Base-by-base conservation (phyloP, 2,797 vertebrate genomes). In the Hydrolagus colliei region DNA sequence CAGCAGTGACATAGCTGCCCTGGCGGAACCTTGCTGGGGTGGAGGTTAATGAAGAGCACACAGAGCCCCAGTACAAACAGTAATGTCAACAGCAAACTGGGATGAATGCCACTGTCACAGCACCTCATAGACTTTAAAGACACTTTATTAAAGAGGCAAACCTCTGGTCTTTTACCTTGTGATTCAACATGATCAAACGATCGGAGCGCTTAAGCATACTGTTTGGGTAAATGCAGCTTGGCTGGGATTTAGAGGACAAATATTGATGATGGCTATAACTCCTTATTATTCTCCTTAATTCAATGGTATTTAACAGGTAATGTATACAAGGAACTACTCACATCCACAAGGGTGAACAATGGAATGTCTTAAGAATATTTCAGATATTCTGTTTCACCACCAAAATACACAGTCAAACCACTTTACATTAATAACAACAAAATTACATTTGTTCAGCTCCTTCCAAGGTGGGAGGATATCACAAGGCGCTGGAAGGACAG, bases 61-160 rank as follows among this genome's bases (percentile, higher is more conserved):
- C 79, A 52, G 27, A 71, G 32, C n/a, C 65, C 79, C 7, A 71
- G 79, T 71, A 84, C 79, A 84, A 84, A 84, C 79, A 84, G 65
- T 71, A 84, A 84, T 41, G 65, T 71, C 79, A 68, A 71, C 79
- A 68, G n/a, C 79, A 71, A 84, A 82, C 12, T 0, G 68, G 68
- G 71, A 84, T 84, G 79, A 84, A 84, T 84, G 79, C 32, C 79
- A 84, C 79, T 84, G 79, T 84, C 79, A 68, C 65, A 18, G 79
- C 79, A 41, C 65, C 79, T 84, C 79, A n/a, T 67, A 84, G 65
- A 68, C 79, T 84, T 84, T 71, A 84, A 84, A 77, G 52, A 84
- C 79, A 52, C 63, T 84, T 84, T 71, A 65, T 84, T 84, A 84
- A 84, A 84, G 32, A 84, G 65, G 79, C 27, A 35, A 32, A 35